Evolutionary conservation across 2,113 vertebrate genomes (phyloP).

Genomic region (Oncorhynchus mykiss): DNA sequence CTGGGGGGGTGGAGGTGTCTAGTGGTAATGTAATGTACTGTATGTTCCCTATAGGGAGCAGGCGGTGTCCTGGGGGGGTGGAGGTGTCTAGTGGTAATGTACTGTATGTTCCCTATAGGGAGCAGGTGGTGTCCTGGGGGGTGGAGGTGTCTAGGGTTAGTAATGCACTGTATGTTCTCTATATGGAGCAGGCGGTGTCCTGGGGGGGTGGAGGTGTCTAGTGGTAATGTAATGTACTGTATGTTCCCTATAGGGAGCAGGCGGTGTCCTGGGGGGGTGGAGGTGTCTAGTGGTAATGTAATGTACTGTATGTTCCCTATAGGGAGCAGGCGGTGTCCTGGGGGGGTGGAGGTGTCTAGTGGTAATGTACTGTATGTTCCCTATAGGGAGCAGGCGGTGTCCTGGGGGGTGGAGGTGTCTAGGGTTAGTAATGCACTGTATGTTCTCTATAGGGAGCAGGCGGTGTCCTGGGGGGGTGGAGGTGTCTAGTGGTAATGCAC

Average conservation of each 20-base stretch:
- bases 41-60: no score
- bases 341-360: constrained; percentile 87
- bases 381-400: constrained; percentile 78
- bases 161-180: constrained; percentile 46
- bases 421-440: no score
- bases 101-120: no score
- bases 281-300: no score
- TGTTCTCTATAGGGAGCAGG: no score
- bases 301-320: not conserved
- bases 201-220: constrained; percentile 89
- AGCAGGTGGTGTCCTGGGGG: not conserved
- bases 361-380: not conserved
- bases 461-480: no score
- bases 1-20: no score
- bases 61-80: no score
- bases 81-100: no score
- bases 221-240: constrained; percentile 28
- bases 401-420: constrained; percentile 70
- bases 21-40: no score
- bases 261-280: constrained; percentile 80
- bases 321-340: constrained; percentile 85
- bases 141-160: constrained; percentile 82
- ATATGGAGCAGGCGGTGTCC: constrained; percentile 79
- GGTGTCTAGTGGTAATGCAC: no score
- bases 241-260: constrained; percentile 71